These are phyloP conservation scores for Cactoblastis cactorum DNA, from an alignment of 2,888 invertebrate genomes.

Conservation along the genomic window DNA sequence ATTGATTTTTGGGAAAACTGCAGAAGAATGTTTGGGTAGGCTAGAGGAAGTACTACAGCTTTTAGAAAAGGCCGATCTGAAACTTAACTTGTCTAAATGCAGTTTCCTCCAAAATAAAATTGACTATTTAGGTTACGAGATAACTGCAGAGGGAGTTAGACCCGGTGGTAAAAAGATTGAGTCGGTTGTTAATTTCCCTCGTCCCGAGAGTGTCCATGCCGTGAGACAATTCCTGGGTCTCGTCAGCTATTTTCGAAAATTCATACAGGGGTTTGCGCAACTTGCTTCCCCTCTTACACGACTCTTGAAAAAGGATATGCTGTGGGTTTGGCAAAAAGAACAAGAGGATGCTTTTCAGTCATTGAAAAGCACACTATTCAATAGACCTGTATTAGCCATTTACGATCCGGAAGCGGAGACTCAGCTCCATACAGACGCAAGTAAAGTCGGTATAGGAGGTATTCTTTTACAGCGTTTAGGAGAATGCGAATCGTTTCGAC, in stretches of 20 bases:
- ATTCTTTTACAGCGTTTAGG: not conserved
- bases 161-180: constrained; percentile 17
- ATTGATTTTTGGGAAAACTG: constrained; percentile 18
- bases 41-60: constrained; percentile 25
- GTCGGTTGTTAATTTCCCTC: constrained; percentile 13
- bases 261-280: constrained; percentile 16
- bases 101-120: constrained; percentile 13
- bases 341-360: constrained; percentile 17
- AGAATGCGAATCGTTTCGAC: not conserved
- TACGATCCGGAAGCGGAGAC: constrained; percentile 28
- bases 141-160: constrained; percentile 16
- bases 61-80: constrained; percentile 27
- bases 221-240: constrained; percentile 19
- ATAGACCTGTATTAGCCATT: constrained; percentile 28
- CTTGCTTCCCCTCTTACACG: constrained; percentile 17
- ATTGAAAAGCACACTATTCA: constrained; percentile 15
- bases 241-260: constrained; percentile 21
- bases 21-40: constrained; percentile 18
- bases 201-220: constrained; percentile 17
- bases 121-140: constrained; percentile 10
- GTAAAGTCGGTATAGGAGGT: constrained; percentile 14
- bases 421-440: constrained; percentile 19
- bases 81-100: constrained; percentile 28
- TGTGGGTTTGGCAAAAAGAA: no score
- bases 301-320: no score